These are phyloP conservation scores for Scleropages formosus DNA, from an alignment of 2,797 vertebrate genomes.

Conservation along the genomic window DNA sequence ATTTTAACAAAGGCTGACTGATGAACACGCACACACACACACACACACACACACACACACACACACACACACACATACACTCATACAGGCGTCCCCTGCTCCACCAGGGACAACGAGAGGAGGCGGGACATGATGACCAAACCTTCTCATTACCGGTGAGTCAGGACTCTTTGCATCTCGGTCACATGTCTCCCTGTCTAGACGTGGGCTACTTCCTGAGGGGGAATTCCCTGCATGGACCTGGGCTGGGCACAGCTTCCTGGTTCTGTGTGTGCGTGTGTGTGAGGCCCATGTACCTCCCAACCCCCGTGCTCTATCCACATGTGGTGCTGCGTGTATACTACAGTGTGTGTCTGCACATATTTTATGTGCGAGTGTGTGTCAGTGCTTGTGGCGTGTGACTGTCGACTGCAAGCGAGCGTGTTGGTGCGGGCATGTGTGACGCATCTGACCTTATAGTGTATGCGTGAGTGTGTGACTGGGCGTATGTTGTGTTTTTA, in stretches of 20 bases:
- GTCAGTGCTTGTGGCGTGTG: constrained; percentile 6
- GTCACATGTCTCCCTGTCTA: constrained; percentile 28
- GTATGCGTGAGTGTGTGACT: background rate
- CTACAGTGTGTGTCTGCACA: background rate
- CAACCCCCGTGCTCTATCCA: background rate
- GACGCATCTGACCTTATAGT: too few species aligned
- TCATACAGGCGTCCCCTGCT: background rate
- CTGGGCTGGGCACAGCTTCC: constrained; percentile 15
- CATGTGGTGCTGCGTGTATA: background rate
- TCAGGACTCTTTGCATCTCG: constrained; percentile 11
- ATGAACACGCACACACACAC: constrained; percentile 38
- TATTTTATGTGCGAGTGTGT: background rate
- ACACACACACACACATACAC: constrained; percentile 25
- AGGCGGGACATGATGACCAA: background rate
- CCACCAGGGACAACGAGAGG: background rate
- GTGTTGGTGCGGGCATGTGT: too few species aligned
- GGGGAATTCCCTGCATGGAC: constrained; percentile 54
- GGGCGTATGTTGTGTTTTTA: background rate
- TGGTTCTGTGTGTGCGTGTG: constrained; percentile 44
- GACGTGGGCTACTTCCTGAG: constrained; percentile 42
- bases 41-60: constrained; percentile 36
- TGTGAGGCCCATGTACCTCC: constrained; percentile 41
- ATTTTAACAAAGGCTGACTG: constrained; percentile 29
- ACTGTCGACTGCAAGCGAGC: too few species aligned
- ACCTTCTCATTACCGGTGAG: constrained; percentile 27